Percentiles rank a stretch among this genome's conserved stretches.
phyloP scores from a whole-genome alignment of 2,888 invertebrate species.

The Amphipyra berbera region DNA sequence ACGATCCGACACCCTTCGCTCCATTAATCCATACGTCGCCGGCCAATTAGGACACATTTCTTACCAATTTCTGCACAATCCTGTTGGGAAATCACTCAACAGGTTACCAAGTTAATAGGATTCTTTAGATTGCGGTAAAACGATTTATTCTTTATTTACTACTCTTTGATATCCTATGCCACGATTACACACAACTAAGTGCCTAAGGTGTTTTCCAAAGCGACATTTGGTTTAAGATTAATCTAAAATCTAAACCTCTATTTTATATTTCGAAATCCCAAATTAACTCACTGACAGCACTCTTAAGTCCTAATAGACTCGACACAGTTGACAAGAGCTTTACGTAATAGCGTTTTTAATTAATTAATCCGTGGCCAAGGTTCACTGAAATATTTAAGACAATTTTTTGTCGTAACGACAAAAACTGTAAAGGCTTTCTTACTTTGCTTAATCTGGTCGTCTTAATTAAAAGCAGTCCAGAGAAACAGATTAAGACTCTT shows the following conservation, averaged over 20 bases:
- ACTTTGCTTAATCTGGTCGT: not conserved
- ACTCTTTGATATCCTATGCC: not conserved
- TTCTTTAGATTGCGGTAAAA: not conserved
- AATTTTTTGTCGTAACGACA: conserved; percentile 5
- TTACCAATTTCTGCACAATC: conserved; percentile 51
- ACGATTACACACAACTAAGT: too few relatives aligned
- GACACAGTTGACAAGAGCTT: conserved; percentile 4
- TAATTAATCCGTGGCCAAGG: conserved; percentile 19
- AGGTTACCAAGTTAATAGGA: conserved; percentile 45
- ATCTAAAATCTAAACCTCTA: too few relatives aligned
- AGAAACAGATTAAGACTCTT: not conserved
- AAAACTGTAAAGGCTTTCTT: not conserved
- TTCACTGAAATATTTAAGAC: conserved; percentile 11
- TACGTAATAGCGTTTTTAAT: conserved; percentile 3
- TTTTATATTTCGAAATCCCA: not conserved
- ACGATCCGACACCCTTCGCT: conserved; percentile 60
- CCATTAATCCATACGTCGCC: conserved; percentile 61
- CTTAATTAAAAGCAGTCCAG: conserved; percentile 7
- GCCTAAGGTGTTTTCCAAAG: too few relatives aligned
- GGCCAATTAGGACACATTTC: conserved; percentile 60
- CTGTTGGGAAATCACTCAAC: conserved; percentile 62
- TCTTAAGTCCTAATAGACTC: not conserved
- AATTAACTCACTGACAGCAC: conserved; percentile 22
- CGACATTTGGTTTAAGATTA: too few relatives aligned
- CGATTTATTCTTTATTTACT: not conserved